Evolutionary conservation across 2,113 vertebrate species (phyloP).

Genomic region (Petroica traversi): DNA sequence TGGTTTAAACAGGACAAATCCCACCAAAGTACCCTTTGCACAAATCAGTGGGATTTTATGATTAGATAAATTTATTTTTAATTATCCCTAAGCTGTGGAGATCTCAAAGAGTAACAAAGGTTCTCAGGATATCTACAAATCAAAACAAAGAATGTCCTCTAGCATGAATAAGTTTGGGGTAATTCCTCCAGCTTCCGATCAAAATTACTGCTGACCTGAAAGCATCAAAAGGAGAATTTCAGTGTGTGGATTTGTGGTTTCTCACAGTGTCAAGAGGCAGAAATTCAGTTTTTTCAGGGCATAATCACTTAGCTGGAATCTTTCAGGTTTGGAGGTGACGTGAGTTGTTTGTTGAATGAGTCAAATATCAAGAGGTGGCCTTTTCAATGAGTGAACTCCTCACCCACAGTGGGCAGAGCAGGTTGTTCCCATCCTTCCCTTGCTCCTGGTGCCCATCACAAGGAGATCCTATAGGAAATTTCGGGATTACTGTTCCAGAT

Average conservation of each 20-base stretch:
- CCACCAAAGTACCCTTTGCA: neutral
- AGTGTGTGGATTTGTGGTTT: neutral
- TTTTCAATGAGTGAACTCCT: neutral
- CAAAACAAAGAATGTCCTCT: neutral
- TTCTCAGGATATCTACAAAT: neutral
- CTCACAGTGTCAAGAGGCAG: neutral
- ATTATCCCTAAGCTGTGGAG: neutral
- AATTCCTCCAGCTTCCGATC: neutral
- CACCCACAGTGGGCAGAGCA: neutral
- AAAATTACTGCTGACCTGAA: neutral
- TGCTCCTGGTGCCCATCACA: neutral
- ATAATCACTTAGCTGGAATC: slow-evolving; percentile 63
- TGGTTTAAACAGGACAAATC: neutral
- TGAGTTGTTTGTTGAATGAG: slow-evolving; percentile 10
- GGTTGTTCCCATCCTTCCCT: neutral
- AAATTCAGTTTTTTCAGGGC: neutral
- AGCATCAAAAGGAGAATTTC: slow-evolving; percentile 24
- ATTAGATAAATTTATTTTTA: neutral
- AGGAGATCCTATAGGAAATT: neutral
- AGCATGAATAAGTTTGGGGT: neutral
- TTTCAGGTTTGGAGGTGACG: slow-evolving; percentile 5
- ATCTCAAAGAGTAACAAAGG: neutral
- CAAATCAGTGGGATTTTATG: neutral
- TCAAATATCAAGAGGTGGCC: neutral
- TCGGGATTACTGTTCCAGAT: neutral